Conservation (phyloP, 2,113 vertebrate species). For the Cavia aperea region DNA sequence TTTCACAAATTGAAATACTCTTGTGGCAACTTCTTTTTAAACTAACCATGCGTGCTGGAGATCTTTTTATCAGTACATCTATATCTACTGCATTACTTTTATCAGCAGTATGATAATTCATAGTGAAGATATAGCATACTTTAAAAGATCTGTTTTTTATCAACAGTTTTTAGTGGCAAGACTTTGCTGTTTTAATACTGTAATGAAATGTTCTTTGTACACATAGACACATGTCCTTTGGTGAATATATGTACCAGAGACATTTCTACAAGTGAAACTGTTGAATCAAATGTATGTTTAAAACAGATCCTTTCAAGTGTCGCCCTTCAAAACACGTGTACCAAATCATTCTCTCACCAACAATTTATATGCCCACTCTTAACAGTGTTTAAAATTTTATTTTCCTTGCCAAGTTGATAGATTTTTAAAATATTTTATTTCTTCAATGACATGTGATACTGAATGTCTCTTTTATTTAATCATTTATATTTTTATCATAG, state of each 20-base stretch:
- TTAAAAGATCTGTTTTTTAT: background rate
- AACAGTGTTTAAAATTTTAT: background rate
- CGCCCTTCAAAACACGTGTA: too few relatives aligned
- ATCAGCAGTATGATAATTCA: background rate
- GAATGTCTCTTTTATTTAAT: background rate
- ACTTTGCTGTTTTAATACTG: background rate
- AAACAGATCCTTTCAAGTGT: background rate
- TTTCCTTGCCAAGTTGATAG: background rate
- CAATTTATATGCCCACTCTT: background rate
- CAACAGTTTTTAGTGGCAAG: background rate
- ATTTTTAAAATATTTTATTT: background rate
- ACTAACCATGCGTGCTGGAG: background rate
- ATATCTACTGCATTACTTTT: background rate
- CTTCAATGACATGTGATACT: background rate
- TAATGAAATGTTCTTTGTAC: background rate
- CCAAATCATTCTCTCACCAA: background rate
- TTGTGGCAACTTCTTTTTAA: background rate
- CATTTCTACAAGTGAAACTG: background rate
- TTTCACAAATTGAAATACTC: background rate
- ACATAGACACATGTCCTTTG: background rate
- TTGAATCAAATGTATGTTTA: background rate
- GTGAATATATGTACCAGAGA: background rate
- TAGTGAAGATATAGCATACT: background rate
- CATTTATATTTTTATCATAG: background rate
- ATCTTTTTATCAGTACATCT: background rate